Percentiles rank a stretch among this genome's conserved stretches.
phyloP scores from a whole-genome alignment of 2,797 vertebrate species.

The Phylloscopus collybita region DNA sequence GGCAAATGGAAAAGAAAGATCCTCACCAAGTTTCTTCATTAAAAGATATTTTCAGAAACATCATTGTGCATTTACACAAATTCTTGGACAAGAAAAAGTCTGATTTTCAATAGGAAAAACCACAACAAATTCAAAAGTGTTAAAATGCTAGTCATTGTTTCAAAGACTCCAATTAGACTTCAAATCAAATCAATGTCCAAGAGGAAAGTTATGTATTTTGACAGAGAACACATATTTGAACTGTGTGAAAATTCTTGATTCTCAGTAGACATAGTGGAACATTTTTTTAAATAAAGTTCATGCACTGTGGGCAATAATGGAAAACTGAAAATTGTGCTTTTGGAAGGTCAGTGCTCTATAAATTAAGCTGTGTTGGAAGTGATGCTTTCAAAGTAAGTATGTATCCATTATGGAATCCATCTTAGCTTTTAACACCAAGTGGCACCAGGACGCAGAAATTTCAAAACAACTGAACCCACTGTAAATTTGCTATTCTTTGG shows the following conservation, averaged over 20 bases:
- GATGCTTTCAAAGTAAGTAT: neutral
- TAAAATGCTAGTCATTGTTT: neutral
- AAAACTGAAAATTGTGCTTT: neutral
- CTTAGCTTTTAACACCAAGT: neutral
- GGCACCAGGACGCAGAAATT: neutral
- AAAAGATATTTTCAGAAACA: neutral
- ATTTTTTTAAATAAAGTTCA: neutral
- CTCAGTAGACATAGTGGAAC: neutral
- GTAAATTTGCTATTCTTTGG: neutral
- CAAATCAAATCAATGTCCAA: neutral
- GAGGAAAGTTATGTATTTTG: neutral
- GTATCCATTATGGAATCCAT: neutral
- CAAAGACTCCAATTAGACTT: neutral
- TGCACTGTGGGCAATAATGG: neutral
- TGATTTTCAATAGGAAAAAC: neutral
- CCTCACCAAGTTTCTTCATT: neutral
- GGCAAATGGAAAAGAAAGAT: neutral
- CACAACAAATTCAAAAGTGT: neutral
- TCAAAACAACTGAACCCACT: neutral
- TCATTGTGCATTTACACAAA: rapidly evolving
- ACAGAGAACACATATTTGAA: neutral
- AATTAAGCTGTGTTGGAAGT: neutral
- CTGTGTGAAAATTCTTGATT: neutral
- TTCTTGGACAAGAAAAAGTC: neutral
- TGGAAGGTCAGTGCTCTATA: neutral